Conservation (phyloP, 2,113 vertebrate species). For the Shinisaurus crocodilurus region DNA sequence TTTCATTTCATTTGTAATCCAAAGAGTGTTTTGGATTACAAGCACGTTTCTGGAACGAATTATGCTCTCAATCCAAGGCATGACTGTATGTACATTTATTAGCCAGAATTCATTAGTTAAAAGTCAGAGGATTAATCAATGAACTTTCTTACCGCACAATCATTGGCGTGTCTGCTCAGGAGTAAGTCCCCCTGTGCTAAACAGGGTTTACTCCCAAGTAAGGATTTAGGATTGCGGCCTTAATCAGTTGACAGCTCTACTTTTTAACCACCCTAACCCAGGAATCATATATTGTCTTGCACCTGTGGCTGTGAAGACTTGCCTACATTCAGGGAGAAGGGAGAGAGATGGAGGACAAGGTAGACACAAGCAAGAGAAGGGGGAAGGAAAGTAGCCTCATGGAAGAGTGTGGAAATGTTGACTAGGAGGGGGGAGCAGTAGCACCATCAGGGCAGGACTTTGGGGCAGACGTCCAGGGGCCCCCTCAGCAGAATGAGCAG, state of each 20-base stretch:
- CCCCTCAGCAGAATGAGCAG: no score
- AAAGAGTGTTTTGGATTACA: no score
- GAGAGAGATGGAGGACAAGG: no score
- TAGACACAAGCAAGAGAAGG: not conserved
- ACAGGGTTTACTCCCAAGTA: not conserved
- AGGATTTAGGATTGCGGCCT: not conserved
- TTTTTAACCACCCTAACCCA: not conserved
- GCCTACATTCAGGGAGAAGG: not conserved
- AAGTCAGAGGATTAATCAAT: no score
- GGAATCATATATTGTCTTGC: not conserved
- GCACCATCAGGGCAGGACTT: no score
- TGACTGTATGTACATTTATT: no score
- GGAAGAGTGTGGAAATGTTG: not conserved
- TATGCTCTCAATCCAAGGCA: no score
- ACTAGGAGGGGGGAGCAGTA: not conserved
- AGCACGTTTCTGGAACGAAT: no score
- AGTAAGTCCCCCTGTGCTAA: not conserved
- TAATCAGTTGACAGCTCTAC: not conserved
- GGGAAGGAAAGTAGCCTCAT: not conserved
- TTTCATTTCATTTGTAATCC: no score
- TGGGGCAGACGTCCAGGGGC: no score
- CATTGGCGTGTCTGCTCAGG: not conserved
- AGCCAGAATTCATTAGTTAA: no score
- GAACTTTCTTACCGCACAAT: not conserved
- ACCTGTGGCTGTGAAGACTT: not conserved